Evolutionary conservation across 2,113 vertebrate genomes (phyloP).

Genomic region (Tragelaphus scriptus): DNA sequence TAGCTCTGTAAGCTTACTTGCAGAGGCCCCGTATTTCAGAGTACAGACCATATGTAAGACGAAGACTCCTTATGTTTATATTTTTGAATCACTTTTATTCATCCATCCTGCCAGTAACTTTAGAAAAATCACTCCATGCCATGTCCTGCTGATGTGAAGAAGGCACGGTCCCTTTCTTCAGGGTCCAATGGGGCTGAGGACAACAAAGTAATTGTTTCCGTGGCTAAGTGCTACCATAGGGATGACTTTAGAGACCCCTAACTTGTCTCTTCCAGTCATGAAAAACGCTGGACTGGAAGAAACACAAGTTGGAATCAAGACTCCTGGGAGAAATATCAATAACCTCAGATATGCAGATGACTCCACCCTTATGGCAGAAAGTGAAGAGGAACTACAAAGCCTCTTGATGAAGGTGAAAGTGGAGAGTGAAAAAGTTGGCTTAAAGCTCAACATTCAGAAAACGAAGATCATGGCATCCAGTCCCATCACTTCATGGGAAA

Average conservation of each 20-base stretch:
- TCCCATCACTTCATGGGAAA: too few species aligned
- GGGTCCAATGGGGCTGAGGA: background rate
- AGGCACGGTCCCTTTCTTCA: background rate
- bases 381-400: too few species aligned
- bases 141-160: background rate
- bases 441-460: too few species aligned
- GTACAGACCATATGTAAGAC: rapidly evolving
- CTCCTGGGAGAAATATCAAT: too few species aligned
- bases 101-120: background rate
- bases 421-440: too few species aligned
- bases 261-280: too few species aligned
- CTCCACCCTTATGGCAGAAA: too few species aligned
- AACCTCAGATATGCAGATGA: too few species aligned
- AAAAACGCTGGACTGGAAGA: too few species aligned
- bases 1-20: background rate
- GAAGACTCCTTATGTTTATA: background rate
- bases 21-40: background rate
- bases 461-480: too few species aligned
- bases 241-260: background rate
- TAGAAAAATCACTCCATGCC: background rate
- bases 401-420: too few species aligned
- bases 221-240: background rate
- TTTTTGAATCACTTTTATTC: background rate
- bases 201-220: background rate
- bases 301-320: too few species aligned